Percentiles rank a stretch among this genome's conserved stretches.
These are phyloP conservation scores for Alectoris magna DNA, from an alignment of 2,797 vertebrate genomes.

Conservation along the genomic window DNA sequence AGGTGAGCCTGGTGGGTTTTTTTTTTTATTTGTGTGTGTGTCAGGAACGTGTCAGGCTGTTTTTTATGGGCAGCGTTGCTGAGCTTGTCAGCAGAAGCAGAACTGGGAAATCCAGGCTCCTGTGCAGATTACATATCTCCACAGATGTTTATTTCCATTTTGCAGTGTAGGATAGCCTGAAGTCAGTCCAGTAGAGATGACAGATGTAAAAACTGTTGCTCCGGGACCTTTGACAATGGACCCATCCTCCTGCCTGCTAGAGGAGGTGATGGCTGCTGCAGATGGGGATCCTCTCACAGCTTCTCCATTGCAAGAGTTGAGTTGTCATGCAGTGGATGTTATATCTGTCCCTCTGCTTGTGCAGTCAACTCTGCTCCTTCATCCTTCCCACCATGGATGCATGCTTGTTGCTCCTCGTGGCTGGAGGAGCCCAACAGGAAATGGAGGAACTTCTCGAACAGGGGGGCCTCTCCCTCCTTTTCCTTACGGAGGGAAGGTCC, in stretches of 20 bases:
- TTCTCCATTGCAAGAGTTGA: background rate
- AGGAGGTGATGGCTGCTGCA: background rate
- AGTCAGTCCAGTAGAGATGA: background rate
- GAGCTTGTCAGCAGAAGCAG: background rate
- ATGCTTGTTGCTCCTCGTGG: background rate
- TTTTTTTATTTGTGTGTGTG: background rate
- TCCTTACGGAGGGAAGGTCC: fast-evolving
- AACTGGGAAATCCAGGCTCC: background rate
- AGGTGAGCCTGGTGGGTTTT: background rate
- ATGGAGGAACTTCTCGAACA: background rate
- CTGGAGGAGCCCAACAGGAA: background rate
- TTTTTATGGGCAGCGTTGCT: background rate
- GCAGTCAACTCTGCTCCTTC: background rate
- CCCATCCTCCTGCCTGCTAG: background rate
- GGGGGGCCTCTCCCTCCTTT: background rate
- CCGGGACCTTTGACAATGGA: background rate
- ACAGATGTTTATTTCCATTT: slow-evolving; percentile 12
- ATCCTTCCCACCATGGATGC: fast-evolving
- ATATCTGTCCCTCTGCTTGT: fast-evolving
- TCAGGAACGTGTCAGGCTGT: background rate
- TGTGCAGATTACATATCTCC: background rate
- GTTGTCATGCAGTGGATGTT: fast-evolving
- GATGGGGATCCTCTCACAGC: background rate
- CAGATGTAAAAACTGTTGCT: background rate
- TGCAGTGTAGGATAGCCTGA: background rate